Base-by-base conservation (phyloP, 2,797 vertebrate species). In the Falco peregrinus region DNA sequence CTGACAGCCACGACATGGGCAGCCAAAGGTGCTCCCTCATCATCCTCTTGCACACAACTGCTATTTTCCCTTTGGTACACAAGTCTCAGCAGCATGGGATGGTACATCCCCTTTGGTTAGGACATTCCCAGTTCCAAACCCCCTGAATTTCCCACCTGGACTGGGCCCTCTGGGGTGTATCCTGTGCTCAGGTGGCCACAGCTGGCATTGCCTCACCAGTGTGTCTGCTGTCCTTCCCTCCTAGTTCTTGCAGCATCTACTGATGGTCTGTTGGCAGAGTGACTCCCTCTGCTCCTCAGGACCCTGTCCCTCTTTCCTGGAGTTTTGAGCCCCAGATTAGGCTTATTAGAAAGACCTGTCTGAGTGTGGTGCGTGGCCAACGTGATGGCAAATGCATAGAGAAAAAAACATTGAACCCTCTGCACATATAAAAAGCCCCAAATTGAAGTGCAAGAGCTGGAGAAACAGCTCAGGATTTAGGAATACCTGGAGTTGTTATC, bases 1-100 rank as follows among this genome's bases (percentile, higher is more conserved):
- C 61, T n/a, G 48, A 35, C 6, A 39, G 15, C 35, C 26, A 54
- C 2, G 0, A 20, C 19, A 19, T 0, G 2, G 35, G 18, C 47
- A 47, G 19, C 17, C 35, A 45, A 50, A 41, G 35, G 35, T 39
- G 1, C 3, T 6, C 11, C 14, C 20, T 3, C 13, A 13, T 16
- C 51, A 35, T 10, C 24, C 4, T 25, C 17, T 43, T 37, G 25
- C 37, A 45, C 41, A n/a, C 48, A 63, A 7, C 31, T 43, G 13
- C 25, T 76, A 3, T 64, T 53, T 41, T 35, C 9, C 43, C 11
- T 47, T 59, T 22, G 24, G 18, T 33, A 21, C 22, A 37, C 10
- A 65, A 60, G 53, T 6, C 22, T 78, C 56, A 75, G 53, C 26
- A 50, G 57, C 50, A 21, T 7, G 12, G 29, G 17, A n/a, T 5